phyloP scores from a whole-genome alignment of 2,888 invertebrate species.

The Nephrotoma flavescens region DNA sequence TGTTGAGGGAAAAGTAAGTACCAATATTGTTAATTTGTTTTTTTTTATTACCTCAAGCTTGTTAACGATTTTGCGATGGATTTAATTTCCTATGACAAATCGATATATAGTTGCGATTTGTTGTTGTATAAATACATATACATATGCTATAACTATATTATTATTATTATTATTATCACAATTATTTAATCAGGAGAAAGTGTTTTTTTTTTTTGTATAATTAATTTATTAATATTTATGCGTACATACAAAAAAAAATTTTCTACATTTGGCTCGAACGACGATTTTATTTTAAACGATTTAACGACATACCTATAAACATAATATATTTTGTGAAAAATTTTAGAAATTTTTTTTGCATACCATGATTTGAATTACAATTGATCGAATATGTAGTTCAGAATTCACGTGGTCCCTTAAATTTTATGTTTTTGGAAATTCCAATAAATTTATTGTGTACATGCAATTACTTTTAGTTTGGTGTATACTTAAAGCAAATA shows the following conservation, averaged over 20 bases:
- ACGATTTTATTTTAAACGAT: background rate
- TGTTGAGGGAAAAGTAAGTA: constrained; percentile 57
- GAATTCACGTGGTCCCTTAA: background rate
- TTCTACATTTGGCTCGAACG: background rate
- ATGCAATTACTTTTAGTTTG: background rate
- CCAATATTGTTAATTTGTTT: background rate
- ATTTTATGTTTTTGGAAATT: background rate
- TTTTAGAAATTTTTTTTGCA: background rate
- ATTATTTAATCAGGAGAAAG: background rate
- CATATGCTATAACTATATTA: background rate
- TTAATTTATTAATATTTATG: background rate
- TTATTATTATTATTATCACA: background rate
- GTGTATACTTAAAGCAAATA: background rate
- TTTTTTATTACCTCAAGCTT: background rate
- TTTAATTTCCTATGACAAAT: background rate
- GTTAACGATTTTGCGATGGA: background rate
- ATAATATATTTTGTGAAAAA: background rate
- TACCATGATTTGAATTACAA: background rate
- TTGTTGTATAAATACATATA: background rate
- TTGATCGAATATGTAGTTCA: background rate
- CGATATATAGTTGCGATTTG: background rate
- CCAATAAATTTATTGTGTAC: background rate
- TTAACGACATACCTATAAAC: background rate
- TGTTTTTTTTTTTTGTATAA: background rate
- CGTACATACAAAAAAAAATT: background rate